These are phyloP conservation scores for Leguminivora glycinivorella DNA, from an alignment of 1,140 invertebrate species.

Conservation along the genomic window DNA sequence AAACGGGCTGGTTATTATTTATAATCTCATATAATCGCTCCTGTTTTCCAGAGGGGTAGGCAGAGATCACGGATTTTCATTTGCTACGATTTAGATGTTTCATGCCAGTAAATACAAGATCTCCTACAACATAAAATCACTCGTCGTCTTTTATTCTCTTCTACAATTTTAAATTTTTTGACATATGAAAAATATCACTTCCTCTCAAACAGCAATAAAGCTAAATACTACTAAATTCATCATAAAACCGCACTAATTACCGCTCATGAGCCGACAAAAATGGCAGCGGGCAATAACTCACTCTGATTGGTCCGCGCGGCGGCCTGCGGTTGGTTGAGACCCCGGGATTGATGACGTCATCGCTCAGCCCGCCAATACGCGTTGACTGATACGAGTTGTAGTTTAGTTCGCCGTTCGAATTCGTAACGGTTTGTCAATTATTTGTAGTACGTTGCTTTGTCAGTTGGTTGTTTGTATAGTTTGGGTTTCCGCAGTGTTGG, in stretches of 20 bases:
- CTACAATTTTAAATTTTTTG: no score
- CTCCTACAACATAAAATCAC: no score
- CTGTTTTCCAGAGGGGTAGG: no score
- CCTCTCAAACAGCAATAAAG: not conserved
- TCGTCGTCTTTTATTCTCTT: no score
- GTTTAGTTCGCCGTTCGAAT: constrained; percentile 6
- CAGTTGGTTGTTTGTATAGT: not conserved
- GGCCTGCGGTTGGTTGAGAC: constrained; percentile 30
- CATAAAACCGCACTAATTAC: constrained; percentile 12
- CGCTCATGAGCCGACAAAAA: constrained; percentile 10
- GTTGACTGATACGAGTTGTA: constrained; percentile 24
- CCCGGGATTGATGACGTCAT: constrained; percentile 35
- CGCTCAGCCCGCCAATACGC: constrained; percentile 34
- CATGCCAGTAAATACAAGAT: no score
- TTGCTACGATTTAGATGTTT: no score
- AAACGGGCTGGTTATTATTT: no score
- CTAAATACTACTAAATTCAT: not conserved
- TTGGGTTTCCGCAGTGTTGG: not conserved
- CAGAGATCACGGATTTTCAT: no score
- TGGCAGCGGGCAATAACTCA: not conserved
- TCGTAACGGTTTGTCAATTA: constrained; percentile 6
- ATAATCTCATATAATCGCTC: no score
- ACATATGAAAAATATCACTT: no score
- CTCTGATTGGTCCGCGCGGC: constrained; percentile 10
- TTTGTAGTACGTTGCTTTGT: not conserved